These are phyloP conservation scores for Sebastes oblongus DNA, from an alignment of 2,797 vertebrate species.

Conservation along the genomic window DNA sequence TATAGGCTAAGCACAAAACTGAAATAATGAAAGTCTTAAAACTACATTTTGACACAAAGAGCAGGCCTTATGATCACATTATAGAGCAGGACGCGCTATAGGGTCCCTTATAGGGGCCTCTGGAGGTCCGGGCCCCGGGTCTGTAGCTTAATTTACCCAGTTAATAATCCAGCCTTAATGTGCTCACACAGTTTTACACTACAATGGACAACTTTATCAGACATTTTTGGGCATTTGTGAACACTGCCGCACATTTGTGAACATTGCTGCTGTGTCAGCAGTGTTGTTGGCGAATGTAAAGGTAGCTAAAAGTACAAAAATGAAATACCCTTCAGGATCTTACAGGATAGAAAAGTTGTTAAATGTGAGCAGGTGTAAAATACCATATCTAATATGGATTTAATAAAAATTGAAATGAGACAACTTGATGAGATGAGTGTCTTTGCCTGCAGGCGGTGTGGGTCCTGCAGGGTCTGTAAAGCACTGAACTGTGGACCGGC, in stretches of 20 bases:
- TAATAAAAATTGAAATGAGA: slow-evolving; percentile 10
- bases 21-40: background rate
- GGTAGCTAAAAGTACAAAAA: background rate
- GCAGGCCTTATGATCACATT: background rate
- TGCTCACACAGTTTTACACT: background rate
- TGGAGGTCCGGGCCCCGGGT: background rate
- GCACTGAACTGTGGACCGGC: background rate
- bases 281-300: background rate
- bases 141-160: background rate
- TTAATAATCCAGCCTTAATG: background rate
- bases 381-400: background rate
- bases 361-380: background rate
- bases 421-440: background rate
- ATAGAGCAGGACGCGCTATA: background rate
- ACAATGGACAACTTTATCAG: background rate
- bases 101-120: background rate
- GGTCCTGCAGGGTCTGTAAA: background rate
- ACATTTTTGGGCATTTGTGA: no score
- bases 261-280: background rate
- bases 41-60: background rate
- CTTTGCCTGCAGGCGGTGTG: background rate
- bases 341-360: background rate
- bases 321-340: background rate
- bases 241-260: background rate
- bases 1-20: background rate